phyloP scores from a whole-genome alignment of 2,113 vertebrate species.

The Lophotis ruficrista region DNA sequence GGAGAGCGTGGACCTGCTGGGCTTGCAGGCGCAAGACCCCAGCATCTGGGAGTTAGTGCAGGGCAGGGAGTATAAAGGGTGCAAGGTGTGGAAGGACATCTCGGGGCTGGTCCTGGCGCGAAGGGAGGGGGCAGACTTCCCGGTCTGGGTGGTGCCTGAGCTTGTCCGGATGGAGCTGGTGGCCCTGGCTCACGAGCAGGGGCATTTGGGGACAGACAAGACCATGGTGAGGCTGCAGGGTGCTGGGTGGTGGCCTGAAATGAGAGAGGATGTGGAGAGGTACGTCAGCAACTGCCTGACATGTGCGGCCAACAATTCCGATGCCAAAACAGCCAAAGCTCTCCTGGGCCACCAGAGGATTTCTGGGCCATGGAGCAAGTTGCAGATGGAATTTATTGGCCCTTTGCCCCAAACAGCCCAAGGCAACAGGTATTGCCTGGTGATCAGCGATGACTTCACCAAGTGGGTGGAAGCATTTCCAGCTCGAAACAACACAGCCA shows the following conservation, averaged over 20 bases:
- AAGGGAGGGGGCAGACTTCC: conserved; percentile 23
- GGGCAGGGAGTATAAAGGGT: conserved; percentile 41
- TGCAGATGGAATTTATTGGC: conserved; percentile 54
- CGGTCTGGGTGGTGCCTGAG: conserved; percentile 55
- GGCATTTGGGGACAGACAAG: conserved; percentile 46
- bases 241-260: conserved; percentile 48
- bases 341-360: conserved; percentile 44
- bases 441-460: conserved; percentile 47
- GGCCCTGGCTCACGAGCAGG: conserved; percentile 54
- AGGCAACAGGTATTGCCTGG: conserved; percentile 54
- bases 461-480: conserved; percentile 54
- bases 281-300: conserved; percentile 60
- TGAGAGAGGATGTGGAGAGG: conserved; percentile 61
- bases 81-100: conserved; percentile 40
- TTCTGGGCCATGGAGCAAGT: conserved; percentile 51
- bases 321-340: conserved; percentile 10
- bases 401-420: conserved; percentile 50
- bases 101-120: conserved; percentile 11
- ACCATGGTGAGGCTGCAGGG: conserved; percentile 59
- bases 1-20: conserved; percentile 2
- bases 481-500: background rate
- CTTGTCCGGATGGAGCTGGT: conserved; percentile 19
- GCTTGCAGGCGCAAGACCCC: conserved; percentile 54
- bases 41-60: background rate
- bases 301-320: background rate